Conservation (phyloP, 2,888 invertebrate species). For the Parapristionchus giblindavisi region DNA sequence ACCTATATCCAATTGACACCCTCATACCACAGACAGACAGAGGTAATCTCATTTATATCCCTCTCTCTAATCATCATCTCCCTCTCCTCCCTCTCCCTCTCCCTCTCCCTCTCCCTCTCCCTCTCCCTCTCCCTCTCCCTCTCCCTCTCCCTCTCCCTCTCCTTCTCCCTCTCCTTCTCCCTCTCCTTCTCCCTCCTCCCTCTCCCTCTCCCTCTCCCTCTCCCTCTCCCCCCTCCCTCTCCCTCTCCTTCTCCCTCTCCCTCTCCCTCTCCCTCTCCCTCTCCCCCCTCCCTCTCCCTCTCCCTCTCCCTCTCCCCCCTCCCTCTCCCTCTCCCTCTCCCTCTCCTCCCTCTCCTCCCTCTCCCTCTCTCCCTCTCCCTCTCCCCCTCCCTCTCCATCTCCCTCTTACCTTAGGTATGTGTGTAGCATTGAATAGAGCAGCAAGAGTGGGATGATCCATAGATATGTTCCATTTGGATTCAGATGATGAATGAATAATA, state of each 20-base stretch:
- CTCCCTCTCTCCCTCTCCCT: conserved; percentile 2
- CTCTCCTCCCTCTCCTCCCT: neutral
- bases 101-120: conserved; percentile 40
- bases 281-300: conserved; percentile 16
- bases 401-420: conserved; percentile 6
- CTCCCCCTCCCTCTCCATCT: neutral
- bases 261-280: conserved; percentile 13
- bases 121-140: conserved; percentile 10
- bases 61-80: conserved; percentile 40
- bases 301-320: conserved; percentile 8
- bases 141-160: conserved; percentile 17
- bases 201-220: conserved; percentile 38
- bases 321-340: neutral
- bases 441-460: conserved; percentile 48
- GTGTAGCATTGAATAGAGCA: conserved; percentile 53
- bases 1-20: no score
- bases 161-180: neutral
- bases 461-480: conserved; percentile 6
- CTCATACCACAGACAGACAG: neutral
- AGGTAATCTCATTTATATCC: neutral
- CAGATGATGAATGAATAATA: conserved; percentile 22
- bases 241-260: neutral
- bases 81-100: conserved; percentile 40
- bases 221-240: conserved; percentile 25
- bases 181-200: conserved; percentile 44